These are phyloP conservation scores for Antennarius striatus DNA, from an alignment of 2,113 vertebrate species.

Conservation along the genomic window DNA sequence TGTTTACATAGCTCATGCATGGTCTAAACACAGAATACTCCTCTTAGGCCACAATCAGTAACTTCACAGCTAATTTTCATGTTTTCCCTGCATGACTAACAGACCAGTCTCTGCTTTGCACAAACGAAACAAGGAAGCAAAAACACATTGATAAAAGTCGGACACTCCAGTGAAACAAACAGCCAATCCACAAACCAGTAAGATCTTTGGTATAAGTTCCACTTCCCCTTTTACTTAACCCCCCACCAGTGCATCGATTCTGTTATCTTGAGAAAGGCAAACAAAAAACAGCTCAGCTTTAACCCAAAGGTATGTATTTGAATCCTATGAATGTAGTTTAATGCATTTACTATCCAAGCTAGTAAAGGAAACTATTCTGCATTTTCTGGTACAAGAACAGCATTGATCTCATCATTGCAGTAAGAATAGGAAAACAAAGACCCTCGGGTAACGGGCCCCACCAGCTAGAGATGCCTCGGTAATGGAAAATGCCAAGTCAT, in stretches of 20 bases:
- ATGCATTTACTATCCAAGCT: no score
- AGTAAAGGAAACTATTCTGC: no score
- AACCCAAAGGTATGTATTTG: no score
- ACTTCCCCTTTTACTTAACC: slow-evolving; percentile 41
- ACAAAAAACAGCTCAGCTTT: background rate
- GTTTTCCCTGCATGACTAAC: background rate
- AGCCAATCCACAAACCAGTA: background rate
- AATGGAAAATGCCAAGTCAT: no score
- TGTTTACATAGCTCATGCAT: background rate
- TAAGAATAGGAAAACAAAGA: no score
- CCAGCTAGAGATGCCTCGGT: no score
- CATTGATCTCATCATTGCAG: no score
- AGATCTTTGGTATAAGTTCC: background rate
- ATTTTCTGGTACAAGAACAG: no score
- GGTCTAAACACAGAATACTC: background rate
- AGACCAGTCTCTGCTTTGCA: background rate
- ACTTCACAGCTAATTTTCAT: background rate
- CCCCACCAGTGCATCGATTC: background rate
- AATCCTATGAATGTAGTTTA: no score
- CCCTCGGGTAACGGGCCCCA: no score
- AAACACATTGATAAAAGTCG: background rate
- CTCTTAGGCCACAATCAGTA: no score
- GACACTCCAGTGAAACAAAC: background rate
- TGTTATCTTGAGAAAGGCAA: background rate
- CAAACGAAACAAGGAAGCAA: slow-evolving; percentile 4